These are phyloP conservation scores for Sarcophaga carnaria DNA, from an alignment of 2,888 invertebrate species.

Conservation along the genomic window DNA sequence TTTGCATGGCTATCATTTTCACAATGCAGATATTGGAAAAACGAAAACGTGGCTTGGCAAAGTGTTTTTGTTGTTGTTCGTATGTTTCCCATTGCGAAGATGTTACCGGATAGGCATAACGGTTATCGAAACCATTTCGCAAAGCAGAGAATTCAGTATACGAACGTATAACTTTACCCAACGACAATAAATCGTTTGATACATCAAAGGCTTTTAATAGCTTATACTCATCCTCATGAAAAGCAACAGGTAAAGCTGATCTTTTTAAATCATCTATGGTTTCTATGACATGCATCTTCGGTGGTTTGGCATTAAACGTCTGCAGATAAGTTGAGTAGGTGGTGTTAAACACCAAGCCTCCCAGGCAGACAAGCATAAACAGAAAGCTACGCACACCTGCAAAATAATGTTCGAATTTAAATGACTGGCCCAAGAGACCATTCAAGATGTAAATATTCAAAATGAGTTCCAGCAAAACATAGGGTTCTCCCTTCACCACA, in stretches of 20 bases:
- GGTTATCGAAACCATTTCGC: slow-evolving; percentile 62
- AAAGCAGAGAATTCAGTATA: slow-evolving; percentile 53
- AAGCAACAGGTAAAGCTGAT: slow-evolving; percentile 44
- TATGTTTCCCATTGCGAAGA: slow-evolving; percentile 59
- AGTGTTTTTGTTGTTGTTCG: slow-evolving; percentile 68
- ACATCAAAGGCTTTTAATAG: neutral
- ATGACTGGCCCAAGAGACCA: slow-evolving; percentile 67
- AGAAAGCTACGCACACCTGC: slow-evolving; percentile 62
- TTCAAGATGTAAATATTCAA: slow-evolving; percentile 64
- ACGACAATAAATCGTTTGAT: neutral
- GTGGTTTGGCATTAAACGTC: slow-evolving; percentile 67
- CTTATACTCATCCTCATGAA: slow-evolving; percentile 30
- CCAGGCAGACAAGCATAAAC: slow-evolving; percentile 66
- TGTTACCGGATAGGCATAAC: slow-evolving; percentile 68
- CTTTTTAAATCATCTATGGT: slow-evolving; percentile 57
- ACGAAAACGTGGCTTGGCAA: slow-evolving; percentile 66
- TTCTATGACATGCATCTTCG: slow-evolving; percentile 49
- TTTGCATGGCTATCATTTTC: slow-evolving; percentile 44
- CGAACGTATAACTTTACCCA: neutral
- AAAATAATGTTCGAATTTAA: slow-evolving; percentile 49
- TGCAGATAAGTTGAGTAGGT: slow-evolving; percentile 70
- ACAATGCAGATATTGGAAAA: slow-evolving; percentile 64
- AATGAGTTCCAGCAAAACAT: slow-evolving; percentile 12
- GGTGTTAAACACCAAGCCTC: slow-evolving; percentile 69
- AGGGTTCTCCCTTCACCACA: slow-evolving; percentile 6